Conservation (phyloP, 2,113 vertebrate species). For the Anas platyrhynchos region DNA sequence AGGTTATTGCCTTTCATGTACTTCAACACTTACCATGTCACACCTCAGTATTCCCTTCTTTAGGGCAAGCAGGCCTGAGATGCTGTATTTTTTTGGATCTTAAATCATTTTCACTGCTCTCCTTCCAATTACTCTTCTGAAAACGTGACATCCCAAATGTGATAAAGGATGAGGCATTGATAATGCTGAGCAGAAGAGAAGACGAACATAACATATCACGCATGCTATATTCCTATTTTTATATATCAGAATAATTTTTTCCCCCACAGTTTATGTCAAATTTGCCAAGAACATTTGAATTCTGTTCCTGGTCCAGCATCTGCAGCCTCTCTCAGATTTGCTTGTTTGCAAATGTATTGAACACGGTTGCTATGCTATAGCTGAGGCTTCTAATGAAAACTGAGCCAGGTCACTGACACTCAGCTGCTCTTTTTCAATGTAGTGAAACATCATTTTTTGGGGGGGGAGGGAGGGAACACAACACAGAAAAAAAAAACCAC, state of each 20-base stretch:
- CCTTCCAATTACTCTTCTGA: background rate
- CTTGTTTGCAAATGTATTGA: background rate
- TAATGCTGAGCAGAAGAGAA: background rate
- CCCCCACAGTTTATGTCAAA: background rate
- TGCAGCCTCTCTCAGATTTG: background rate
- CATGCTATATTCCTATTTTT: background rate
- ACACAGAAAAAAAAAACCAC: background rate
- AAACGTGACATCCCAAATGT: background rate
- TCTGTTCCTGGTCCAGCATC: background rate
- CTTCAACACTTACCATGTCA: background rate
- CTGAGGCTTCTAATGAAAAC: slow-evolving; percentile 2
- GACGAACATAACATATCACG: accelerated
- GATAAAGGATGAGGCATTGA: background rate
- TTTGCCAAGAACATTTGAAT: background rate
- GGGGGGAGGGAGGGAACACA: background rate
- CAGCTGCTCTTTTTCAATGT: background rate
- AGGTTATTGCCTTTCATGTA: background rate
- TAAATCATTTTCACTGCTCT: background rate
- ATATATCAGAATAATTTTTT: background rate
- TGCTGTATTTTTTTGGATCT: background rate
- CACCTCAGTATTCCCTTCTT: background rate
- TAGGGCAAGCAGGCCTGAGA: background rate
- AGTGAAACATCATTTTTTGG: background rate
- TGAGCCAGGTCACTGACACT: background rate
- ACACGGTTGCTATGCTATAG: background rate